These are phyloP conservation scores for Actinostola sp. DNA, from an alignment of 92 coral and sea anemone genomes.

Conservation along the genomic window DNA sequence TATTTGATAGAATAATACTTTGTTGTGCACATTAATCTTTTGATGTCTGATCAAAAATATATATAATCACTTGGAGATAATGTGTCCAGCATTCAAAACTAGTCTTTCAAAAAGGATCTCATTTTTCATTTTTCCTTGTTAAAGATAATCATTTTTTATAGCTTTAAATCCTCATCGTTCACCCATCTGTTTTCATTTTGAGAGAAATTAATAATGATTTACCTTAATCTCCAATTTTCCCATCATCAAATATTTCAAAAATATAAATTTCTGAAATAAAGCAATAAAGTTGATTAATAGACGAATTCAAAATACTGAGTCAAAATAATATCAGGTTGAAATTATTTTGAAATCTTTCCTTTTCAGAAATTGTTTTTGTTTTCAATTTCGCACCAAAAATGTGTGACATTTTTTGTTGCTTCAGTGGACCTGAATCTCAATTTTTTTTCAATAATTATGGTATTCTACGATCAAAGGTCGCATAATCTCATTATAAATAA, in stretches of 20 bases:
- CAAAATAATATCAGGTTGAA: too few species aligned
- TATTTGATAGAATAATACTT: not conserved
- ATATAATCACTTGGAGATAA: not conserved
- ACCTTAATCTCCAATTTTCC: not conserved
- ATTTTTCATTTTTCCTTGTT: not conserved
- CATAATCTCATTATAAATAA: too few species aligned
- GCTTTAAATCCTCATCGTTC: too few species aligned
- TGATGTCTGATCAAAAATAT: not conserved
- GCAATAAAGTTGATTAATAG: not conserved
- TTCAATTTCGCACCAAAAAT: too few species aligned
- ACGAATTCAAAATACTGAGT: not conserved
- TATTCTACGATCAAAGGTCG: too few species aligned
- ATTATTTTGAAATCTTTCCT: too few species aligned
- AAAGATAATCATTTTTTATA: conserved; percentile 6
- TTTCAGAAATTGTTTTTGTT: too few species aligned
- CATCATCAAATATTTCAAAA: not conserved
- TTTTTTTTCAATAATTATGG: too few species aligned
- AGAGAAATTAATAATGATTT: not conserved
- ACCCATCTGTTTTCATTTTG: not conserved
- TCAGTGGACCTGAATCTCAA: too few species aligned
- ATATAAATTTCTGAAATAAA: not conserved
- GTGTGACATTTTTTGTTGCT: not conserved
- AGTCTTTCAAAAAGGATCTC: not conserved
- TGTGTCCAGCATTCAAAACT: not conserved
- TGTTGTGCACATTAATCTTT: not conserved